Percentiles rank a stretch among this genome's conserved stretches.
These are phyloP conservation scores for Hydractinia echinata DNA, from an alignment of 30 jellyfish, hydroid and myxozoan species.

Conservation along the genomic window DNA sequence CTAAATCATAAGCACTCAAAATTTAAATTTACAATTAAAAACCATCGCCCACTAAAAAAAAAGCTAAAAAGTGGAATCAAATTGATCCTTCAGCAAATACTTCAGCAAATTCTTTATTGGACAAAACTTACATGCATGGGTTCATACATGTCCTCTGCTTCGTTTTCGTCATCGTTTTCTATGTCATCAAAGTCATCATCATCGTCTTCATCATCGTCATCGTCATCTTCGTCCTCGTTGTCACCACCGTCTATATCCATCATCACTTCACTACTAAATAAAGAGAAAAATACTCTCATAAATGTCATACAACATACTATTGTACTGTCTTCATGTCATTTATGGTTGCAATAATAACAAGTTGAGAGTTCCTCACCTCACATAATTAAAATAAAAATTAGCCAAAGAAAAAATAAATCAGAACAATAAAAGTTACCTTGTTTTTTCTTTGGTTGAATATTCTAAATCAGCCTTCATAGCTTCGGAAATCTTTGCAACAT, in stretches of 20 bases:
- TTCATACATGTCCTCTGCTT: slow-evolving; percentile 79
- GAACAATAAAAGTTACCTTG: not conserved
- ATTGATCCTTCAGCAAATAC: not conserved
- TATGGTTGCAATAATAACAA: too few relatives aligned
- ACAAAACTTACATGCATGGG: slow-evolving; percentile 51
- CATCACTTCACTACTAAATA: slow-evolving; percentile 21
- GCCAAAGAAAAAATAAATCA: not conserved
- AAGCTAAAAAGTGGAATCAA: not conserved
- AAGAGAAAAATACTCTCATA: not conserved
- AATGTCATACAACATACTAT: too few relatives aligned
- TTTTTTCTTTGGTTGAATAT: not conserved
- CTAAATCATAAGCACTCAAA: too few relatives aligned
- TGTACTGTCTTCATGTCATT: too few relatives aligned
- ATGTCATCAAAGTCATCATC: slow-evolving; percentile 91
- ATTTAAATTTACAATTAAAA: not conserved
- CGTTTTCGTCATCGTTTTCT: slow-evolving; percentile 83
- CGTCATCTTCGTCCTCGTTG: slow-evolving; percentile 51
- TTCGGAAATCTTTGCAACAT: not conserved
- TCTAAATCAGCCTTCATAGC: slow-evolving; percentile 4
- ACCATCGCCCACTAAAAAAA: not conserved
- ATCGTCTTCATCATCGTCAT: slow-evolving; percentile 84
- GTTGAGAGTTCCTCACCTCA: too few relatives aligned
- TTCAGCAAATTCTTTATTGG: not conserved
- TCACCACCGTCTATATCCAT: slow-evolving; percentile 38
- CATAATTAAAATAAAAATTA: not conserved